phyloP scores from a whole-genome alignment of 2,113 vertebrate species.

The Spea multiplicata region DNA sequence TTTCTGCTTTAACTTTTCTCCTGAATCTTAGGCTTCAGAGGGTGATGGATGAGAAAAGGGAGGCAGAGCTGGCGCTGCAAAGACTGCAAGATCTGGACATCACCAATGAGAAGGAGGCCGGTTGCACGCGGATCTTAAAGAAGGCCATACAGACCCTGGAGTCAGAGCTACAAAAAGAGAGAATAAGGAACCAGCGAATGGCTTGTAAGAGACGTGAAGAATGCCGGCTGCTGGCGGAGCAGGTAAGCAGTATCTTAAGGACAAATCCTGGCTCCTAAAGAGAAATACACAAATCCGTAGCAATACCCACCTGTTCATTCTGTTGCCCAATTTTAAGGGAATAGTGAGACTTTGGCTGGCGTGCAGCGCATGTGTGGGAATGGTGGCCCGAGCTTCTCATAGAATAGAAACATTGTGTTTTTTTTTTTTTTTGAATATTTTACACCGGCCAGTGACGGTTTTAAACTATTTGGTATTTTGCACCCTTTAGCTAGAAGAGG shows the following conservation, averaged over 20 bases:
- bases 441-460: too few species aligned
- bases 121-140: constrained; percentile 65
- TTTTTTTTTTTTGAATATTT: too few species aligned
- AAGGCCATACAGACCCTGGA: constrained; percentile 71
- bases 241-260: constrained; percentile 64
- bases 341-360: too few species aligned
- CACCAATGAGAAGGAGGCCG: constrained; percentile 47
- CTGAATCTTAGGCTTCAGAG: constrained; percentile 64
- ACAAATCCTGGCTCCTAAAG: neutral
- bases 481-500: constrained; percentile 74
- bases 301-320: too few species aligned
- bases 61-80: constrained; percentile 67
- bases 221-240: constrained; percentile 73
- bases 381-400: too few species aligned
- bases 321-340: too few species aligned
- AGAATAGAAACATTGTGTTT: too few species aligned
- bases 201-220: constrained; percentile 68
- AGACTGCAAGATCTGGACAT: constrained; percentile 57
- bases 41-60: constrained; percentile 73
- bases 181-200: constrained; percentile 66
- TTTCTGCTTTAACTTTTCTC: neutral
- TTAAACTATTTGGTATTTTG: neutral
- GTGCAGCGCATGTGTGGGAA: too few species aligned
- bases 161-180: constrained; percentile 79
- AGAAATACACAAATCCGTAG: too few species aligned